A percentile compares a stretch with the other conserved stretches of the same genome.
These are phyloP conservation scores for Himantopus leucocephalus DNA, from an alignment of 2,113 vertebrate genomes.

Conservation along the genomic window DNA sequence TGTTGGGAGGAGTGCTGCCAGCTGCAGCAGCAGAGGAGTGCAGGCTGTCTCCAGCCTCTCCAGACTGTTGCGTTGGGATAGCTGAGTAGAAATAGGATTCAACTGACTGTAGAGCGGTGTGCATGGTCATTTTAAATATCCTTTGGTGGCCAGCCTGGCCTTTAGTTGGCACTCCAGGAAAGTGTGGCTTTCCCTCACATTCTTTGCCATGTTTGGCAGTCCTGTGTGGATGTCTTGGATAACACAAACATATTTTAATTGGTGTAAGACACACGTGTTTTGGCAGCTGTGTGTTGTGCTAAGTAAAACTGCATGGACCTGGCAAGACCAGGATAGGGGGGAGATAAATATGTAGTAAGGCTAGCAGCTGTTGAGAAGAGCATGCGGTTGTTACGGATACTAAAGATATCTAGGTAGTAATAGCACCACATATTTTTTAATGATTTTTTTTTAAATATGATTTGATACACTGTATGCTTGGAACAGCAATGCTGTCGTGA, in stretches of 20 bases:
- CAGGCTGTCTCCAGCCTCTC: neutral
- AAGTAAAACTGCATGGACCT: neutral
- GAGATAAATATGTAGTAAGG: neutral
- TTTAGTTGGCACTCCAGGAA: neutral
- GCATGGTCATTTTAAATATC: neutral
- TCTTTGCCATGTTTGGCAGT: neutral
- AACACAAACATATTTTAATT: accelerated
- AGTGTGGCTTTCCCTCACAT: neutral
- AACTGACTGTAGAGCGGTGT: neutral
- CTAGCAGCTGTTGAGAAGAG: neutral
- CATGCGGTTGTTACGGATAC: neutral
- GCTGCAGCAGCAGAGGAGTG: neutral
- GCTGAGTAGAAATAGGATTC: neutral
- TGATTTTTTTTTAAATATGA: neutral
- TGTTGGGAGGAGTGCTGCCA: neutral
- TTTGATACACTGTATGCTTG: neutral
- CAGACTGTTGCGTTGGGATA: neutral
- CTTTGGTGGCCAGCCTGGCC: neutral
- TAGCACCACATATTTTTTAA: neutral
- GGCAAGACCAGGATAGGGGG: neutral
- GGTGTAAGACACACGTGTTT: accelerated
- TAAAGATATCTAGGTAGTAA: neutral
- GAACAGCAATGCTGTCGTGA: neutral
- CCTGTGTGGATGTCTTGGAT: neutral
- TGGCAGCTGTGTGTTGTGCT: neutral